These are phyloP conservation scores for Echinometra lucunter DNA, from an alignment of 53 echinoderm and acorn worm species.

Conservation along the genomic window DNA sequence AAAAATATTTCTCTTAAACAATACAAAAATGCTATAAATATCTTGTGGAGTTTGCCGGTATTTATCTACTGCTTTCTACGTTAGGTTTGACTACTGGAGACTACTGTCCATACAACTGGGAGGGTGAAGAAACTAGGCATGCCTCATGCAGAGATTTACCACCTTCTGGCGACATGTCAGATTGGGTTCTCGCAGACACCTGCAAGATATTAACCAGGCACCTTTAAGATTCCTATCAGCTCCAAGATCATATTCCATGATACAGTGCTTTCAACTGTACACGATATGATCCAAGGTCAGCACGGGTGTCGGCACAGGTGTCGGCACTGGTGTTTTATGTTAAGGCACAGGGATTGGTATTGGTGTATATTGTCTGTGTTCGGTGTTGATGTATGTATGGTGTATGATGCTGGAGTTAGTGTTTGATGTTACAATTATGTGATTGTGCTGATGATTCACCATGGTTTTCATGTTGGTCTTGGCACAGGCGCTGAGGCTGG, in stretches of 20 bases:
- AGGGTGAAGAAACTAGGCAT: neutral
- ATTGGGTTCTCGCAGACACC: constrained; percentile 33
- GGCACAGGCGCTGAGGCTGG: too few relatives aligned
- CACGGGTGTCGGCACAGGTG: neutral
- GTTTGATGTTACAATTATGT: neutral
- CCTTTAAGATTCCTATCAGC: constrained; percentile 8
- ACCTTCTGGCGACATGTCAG: constrained; percentile 50
- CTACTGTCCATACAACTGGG: neutral
- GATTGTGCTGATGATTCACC: neutral
- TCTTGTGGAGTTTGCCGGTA: neutral
- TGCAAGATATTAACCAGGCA: constrained; percentile 53
- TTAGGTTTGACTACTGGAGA: neutral
- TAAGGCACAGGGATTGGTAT: neutral
- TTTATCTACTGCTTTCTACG: too few relatives aligned
- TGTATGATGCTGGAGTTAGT: neutral
- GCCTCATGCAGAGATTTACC: constrained; percentile 50
- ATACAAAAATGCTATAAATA: too few relatives aligned
- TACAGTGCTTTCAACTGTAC: constrained; percentile 21
- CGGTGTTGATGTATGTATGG: neutral
- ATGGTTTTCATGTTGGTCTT: neutral
- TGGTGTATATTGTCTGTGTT: neutral
- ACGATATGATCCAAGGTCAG: neutral
- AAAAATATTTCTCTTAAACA: neutral
- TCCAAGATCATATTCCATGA: constrained; percentile 17
- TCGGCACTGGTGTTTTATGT: neutral